Base-by-base conservation (phyloP, 2,797 vertebrate genomes). In the Tiaroga cobitis region DNA sequence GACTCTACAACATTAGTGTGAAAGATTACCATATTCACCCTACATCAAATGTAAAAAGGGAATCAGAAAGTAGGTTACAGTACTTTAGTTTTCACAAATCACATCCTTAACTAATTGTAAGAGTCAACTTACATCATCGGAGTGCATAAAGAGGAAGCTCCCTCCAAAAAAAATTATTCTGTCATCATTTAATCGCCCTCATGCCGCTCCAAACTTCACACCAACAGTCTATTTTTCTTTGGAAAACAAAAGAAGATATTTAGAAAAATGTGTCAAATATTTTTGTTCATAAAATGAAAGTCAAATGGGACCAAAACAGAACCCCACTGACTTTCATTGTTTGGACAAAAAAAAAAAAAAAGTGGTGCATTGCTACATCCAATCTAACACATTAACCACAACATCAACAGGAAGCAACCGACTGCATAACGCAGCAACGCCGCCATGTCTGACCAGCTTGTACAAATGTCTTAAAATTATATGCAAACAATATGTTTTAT, bases 11-110 rank as follows among this genome's bases (percentile, higher is more conserved):
- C 21, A 68, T 37, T 32, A 67, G 63, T 19, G 3, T 34, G 8
- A 67, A 67, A 67, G 3, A 19, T 19, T 34, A 2, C 8, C 18
- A 3, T 19, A 67, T 41, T 41, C 10, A 24, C 32, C 18, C 32
- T 67, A 34, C 32, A 49, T 49, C 5, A 34, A 68, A 67, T 68
- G 21, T 19, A 15, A 24, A 67, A 29, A 46, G 13, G 0, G 10
- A 16, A 68, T 49, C 2, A 32, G 3, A 29, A 80, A 49, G 7
- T 37, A 51, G 51, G 4, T 32, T 63, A 24, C 39, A 43, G 10
- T 43, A 43, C 41, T 67, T 26, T 34, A 65, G 43, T 49, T 68
- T 80, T 78, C 26, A 80, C 29, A 65, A 65, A 80, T 7, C 41
- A 24, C 78, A 59, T 59, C 5, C 11, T 8, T 13, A 61, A 65